phyloP scores from a whole-genome alignment of 2,113 vertebrate genomes.

The Bos taurus region ARS-UCD2.0 NC_037330.1:120139501-120140000 shows the following conservation, averaged over 20 bases:
- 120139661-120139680: neutral
- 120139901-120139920: neutral
- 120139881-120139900: neutral
- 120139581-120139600: neutral
- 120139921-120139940: rapidly evolving
- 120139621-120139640: neutral
- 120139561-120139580: neutral
- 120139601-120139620: too few relatives aligned
- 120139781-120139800: neutral
- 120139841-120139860: neutral
- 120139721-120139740: neutral
- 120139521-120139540: rapidly evolving
- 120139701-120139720: neutral
- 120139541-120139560: neutral
- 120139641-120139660: neutral
- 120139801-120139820: neutral
- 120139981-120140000: rapidly evolving
- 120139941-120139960: rapidly evolving
- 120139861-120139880: neutral
- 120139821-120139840: neutral
- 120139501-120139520: neutral
- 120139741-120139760: too few relatives aligned
- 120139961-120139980: rapidly evolving
- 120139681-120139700: neutral
- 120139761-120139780: neutral